Conservation (phyloP, 2,888 invertebrate genomes). For the Pyrgus malvae region DNA sequence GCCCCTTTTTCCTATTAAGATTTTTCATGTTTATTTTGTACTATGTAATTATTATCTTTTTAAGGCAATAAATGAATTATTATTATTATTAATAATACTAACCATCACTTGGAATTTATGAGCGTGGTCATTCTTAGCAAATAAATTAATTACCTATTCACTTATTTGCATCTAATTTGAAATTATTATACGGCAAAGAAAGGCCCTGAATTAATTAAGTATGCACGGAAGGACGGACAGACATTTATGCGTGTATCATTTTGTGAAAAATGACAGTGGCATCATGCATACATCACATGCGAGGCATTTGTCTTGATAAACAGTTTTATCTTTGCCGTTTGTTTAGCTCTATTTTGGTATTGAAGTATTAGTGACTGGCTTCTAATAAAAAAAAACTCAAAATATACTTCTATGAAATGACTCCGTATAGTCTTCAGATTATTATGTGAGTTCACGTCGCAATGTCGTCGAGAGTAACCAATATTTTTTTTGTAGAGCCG, state of each 20-base stretch:
- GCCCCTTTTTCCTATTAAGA: too few relatives aligned
- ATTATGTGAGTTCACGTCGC: too few relatives aligned
- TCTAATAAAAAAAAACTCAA: background rate
- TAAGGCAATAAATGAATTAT: background rate
- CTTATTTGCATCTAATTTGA: conserved; percentile 4
- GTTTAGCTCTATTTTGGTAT: too few relatives aligned
- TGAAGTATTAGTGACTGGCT: background rate
- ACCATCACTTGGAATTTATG: too few relatives aligned
- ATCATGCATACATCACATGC: conserved; percentile 9
- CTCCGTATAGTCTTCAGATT: too few relatives aligned
- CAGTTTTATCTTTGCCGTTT: conserved; percentile 1
- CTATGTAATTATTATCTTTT: too few relatives aligned
- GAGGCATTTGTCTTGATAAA: conserved; percentile 9
- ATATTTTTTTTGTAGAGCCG: too few relatives aligned
- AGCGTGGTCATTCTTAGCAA: background rate
- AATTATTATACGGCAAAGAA: background rate
- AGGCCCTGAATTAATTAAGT: conserved; percentile 17
- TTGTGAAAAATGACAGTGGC: conserved; percentile 16
- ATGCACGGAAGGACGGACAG: conserved; percentile 14
- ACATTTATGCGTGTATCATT: conserved; percentile 20
- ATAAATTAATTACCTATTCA: background rate
- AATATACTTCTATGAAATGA: too few relatives aligned
- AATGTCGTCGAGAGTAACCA: too few relatives aligned
- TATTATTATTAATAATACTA: background rate
- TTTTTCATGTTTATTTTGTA: too few relatives aligned